These are phyloP conservation scores for Pharmacophagus antenor DNA, from an alignment of 2,888 invertebrate genomes.

Conservation along the genomic window DNA sequence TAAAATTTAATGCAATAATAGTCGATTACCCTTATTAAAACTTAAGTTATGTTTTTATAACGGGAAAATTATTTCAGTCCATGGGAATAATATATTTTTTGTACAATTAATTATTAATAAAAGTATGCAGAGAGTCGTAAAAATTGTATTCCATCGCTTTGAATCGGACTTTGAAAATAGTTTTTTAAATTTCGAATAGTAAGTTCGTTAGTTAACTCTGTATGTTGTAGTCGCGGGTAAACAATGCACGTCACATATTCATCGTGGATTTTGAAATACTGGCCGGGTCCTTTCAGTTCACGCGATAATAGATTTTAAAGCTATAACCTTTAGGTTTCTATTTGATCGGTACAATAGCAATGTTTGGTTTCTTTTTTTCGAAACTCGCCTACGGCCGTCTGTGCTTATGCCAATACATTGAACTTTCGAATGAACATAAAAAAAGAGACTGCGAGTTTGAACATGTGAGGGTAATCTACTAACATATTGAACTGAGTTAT, in stretches of 20 bases:
- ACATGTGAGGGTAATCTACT: background rate
- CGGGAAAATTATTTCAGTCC: no score
- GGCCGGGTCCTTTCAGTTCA: background rate
- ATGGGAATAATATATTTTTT: no score
- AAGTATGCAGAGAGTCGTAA: no score
- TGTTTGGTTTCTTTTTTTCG: background rate
- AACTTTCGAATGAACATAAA: background rate
- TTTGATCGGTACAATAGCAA: background rate
- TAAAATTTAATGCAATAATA: no score
- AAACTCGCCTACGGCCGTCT: background rate
- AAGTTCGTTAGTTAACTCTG: constrained; percentile 9
- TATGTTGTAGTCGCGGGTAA: constrained; percentile 3
- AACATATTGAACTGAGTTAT: background rate
- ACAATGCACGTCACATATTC: constrained; percentile 6
- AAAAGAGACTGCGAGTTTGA: background rate
- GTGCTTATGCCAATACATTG: background rate
- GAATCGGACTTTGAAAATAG: background rate
- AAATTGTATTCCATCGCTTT: no score
- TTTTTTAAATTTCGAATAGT: background rate
- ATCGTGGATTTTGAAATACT: background rate
- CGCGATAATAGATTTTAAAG: background rate
- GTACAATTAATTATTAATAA: no score
- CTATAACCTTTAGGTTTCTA: background rate
- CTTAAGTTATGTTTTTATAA: no score
- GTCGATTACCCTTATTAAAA: no score